phyloP scores from a whole-genome alignment of 2,113 vertebrate genomes.

The Gasterosteus aculeatus region DNA sequence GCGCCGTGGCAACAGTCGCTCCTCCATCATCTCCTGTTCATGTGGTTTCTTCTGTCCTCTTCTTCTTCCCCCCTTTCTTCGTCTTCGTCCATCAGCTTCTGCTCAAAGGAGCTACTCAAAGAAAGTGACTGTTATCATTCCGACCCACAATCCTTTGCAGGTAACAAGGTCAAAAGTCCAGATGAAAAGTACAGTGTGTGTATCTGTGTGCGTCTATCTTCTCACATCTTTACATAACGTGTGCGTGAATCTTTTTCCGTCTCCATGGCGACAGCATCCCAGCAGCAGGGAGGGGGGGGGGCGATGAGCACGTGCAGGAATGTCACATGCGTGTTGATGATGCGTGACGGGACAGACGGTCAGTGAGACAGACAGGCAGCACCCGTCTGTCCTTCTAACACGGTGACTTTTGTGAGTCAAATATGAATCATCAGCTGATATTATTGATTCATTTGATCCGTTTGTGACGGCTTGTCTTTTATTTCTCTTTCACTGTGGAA shows the following conservation, averaged over 20 bases:
- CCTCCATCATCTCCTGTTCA: conserved; percentile 32
- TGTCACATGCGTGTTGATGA: conserved; percentile 41
- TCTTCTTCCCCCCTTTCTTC: no score
- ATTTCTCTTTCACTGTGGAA: no score
- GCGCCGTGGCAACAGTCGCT: conserved; percentile 62
- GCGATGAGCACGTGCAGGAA: conserved; percentile 38
- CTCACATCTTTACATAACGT: conserved; percentile 28
- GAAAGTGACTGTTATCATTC: no score
- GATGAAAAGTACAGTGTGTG: no score
- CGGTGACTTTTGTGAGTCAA: no score
- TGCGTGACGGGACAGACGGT: conserved; percentile 6
- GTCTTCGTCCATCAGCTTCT: background rate
- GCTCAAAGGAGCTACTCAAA: no score
- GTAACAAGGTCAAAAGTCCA: no score
- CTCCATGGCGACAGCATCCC: conserved; percentile 62
- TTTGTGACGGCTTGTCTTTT: no score
- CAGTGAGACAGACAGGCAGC: background rate
- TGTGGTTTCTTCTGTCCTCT: background rate
- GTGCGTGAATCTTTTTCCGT: conserved; percentile 37
- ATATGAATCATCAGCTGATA: no score
- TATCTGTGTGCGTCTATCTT: background rate
- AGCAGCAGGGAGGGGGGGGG: background rate
- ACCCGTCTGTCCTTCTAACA: no score
- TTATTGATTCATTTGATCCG: no score
- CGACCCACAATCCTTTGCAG: no score